A percentile compares a stretch with the other conserved stretches of the same genome.
Evolutionary conservation across 37 sponge, comb jelly and placozoan genomes (phyloP).

Genomic region (Chondrosia reniformis): DNA sequence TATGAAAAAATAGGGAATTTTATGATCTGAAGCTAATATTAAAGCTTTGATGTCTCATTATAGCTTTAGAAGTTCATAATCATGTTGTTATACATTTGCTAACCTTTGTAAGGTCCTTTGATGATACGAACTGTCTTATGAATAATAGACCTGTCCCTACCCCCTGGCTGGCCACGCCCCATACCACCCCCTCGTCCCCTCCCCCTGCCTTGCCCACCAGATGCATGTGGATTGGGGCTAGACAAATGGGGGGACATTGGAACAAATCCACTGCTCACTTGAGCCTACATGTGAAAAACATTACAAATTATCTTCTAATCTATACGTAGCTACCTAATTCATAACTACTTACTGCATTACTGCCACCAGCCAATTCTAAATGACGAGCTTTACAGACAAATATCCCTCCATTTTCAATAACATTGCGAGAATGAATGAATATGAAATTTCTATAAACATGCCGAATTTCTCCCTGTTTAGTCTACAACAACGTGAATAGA

Average conservation of each 20-base stretch:
- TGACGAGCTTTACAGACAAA: conserved; percentile 79
- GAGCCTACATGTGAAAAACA: neutral
- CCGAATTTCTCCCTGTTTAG: conserved; percentile 86
- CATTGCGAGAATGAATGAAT: conserved; percentile 66
- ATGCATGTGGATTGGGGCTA: conserved; percentile 8
- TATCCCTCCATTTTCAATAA: conserved; percentile 90
- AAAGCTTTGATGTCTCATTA: too few species aligned
- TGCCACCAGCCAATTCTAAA: conserved; percentile 83
- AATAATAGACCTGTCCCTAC: conserved; percentile 72
- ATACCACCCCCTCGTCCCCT: conserved; percentile 72
- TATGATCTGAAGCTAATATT: too few species aligned
- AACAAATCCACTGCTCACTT: neutral
- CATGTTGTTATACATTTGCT: neutral
- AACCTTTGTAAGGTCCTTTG: conserved; percentile 87
- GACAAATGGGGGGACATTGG: conserved; percentile 1
- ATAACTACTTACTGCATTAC: neutral
- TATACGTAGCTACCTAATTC: neutral
- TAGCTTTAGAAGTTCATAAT: too few species aligned
- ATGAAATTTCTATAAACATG: conserved; percentile 84
- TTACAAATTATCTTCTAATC: neutral
- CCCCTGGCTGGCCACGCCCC: conserved; percentile 44
- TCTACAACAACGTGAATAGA: conserved; percentile 28
- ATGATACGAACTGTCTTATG: conserved; percentile 88
- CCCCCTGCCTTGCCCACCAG: conserved; percentile 15
- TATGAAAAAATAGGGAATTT: too few species aligned